phyloP scores from a whole-genome alignment of 2,888 invertebrate genomes.

The Aphidius colemani region DNA sequence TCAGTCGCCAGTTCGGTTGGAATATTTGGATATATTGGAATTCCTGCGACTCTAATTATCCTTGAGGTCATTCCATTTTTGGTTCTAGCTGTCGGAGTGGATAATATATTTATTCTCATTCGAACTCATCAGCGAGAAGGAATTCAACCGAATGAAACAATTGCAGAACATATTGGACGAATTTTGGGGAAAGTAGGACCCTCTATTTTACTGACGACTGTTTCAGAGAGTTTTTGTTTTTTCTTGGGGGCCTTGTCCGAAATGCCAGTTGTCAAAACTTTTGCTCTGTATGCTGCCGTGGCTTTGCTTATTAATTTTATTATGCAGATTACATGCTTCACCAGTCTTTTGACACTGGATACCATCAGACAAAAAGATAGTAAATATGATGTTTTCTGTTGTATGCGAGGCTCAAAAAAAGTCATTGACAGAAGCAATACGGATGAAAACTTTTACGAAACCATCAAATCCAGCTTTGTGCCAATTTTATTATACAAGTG shows the following conservation, averaged over 20 bases:
- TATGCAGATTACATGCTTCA: constrained; percentile 94
- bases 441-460: constrained; percentile 82
- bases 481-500: constrained; percentile 81
- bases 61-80: constrained; percentile 98
- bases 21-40: constrained; percentile 85
- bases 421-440: constrained; percentile 62
- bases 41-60: constrained; percentile 94
- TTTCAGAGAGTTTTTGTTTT: constrained; percentile 95
- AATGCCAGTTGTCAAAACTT: constrained; percentile 97
- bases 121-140: constrained; percentile 89
- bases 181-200: constrained; percentile 94
- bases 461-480: constrained; percentile 86
- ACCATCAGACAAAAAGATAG: constrained; percentile 74
- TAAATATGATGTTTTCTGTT: constrained; percentile 84
- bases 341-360: constrained; percentile 86
- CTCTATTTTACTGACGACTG: constrained; percentile 92
- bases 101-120: constrained; percentile 98
- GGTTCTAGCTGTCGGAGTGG: constrained; percentile 96
- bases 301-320: constrained; percentile 94
- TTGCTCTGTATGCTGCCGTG: constrained; percentile 95
- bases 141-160: constrained; percentile 74
- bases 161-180: constrained; percentile 87
- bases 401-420: constrained; percentile 74
- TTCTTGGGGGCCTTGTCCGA: constrained; percentile 91
- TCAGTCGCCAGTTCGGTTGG: constrained; percentile 94